Conservation (phyloP, 23 tunicate species). For the Trididemnum clinides region DNA sequence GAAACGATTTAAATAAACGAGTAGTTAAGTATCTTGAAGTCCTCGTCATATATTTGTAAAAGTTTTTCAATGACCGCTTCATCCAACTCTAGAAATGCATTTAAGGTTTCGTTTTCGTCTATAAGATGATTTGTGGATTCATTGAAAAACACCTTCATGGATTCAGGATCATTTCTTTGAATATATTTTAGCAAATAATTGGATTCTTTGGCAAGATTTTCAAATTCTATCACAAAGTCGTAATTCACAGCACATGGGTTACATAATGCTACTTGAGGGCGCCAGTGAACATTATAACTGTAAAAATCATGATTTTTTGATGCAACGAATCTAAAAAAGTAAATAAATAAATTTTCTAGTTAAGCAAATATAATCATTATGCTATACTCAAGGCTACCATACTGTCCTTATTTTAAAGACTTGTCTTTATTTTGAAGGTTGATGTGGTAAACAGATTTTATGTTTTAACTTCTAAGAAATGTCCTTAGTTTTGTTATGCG, state of each 20-base stretch:
- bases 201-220: conserved; percentile 51
- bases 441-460: too few species aligned
- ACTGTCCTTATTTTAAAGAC: too few species aligned
- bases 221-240: conserved; percentile 52
- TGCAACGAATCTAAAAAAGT: too few species aligned
- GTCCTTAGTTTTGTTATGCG: too few species aligned
- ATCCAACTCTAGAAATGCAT: conserved; percentile 1
- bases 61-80: background rate
- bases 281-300: conserved; percentile 66
- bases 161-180: conserved; percentile 38
- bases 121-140: background rate
- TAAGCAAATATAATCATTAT: too few species aligned
- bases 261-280: conserved; percentile 53
- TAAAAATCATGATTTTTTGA: background rate
- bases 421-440: too few species aligned
- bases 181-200: conserved; percentile 39
- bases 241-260: conserved; percentile 77
- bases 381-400: too few species aligned
- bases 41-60: conserved; percentile 32
- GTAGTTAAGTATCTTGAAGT: conserved; percentile 35
- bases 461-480: too few species aligned
- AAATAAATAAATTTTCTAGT: too few species aligned
- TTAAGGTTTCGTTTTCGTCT: background rate
- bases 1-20: too few species aligned
- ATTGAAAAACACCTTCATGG: conserved; percentile 19